phyloP scores from a whole-genome alignment of 2,888 invertebrate species.

The Phyllotreta cruciferae region DNA sequence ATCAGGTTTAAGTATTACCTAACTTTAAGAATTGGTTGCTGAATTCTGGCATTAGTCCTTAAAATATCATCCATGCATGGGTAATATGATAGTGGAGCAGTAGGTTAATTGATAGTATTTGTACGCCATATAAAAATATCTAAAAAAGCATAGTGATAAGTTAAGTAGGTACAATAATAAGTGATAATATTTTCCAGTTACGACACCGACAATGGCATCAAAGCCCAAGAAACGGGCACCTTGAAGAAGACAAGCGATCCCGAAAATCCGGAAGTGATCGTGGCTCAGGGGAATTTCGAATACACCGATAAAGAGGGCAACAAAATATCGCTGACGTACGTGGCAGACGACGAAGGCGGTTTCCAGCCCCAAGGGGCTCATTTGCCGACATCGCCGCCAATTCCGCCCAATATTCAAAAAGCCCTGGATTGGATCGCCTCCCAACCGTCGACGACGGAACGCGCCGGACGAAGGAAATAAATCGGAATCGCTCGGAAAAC shows the following conservation, averaged over 20 bases:
- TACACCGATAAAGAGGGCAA: slow-evolving; percentile 77
- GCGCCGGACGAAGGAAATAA: slow-evolving; percentile 46
- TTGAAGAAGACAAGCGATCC: slow-evolving; percentile 75
- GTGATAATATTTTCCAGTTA: slow-evolving; percentile 64
- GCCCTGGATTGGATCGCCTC: slow-evolving; percentile 75
- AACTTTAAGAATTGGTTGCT: too few relatives aligned
- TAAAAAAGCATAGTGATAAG: not conserved
- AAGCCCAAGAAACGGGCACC: slow-evolving; percentile 80
- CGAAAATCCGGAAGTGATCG: slow-evolving; percentile 71
- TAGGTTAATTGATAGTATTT: too few relatives aligned
- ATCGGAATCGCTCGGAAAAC: not conserved
- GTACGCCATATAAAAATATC: too few relatives aligned
- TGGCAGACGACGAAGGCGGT: slow-evolving; percentile 76
- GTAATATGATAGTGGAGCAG: too few relatives aligned
- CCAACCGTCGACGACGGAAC: slow-evolving; percentile 64
- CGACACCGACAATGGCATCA: slow-evolving; percentile 83
- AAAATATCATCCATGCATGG: too few relatives aligned
- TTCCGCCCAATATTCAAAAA: slow-evolving; percentile 76
- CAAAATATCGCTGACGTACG: slow-evolving; percentile 71
- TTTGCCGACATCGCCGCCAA: slow-evolving; percentile 79
- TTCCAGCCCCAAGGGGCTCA: slow-evolving; percentile 69
- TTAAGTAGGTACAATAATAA: not conserved
- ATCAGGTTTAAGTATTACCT: too few relatives aligned
- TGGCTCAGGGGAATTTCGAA: slow-evolving; percentile 71
- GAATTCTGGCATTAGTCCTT: too few relatives aligned